Base-by-base conservation (phyloP, 2,797 vertebrate species). In the Gymnocypris eckloni region DNA sequence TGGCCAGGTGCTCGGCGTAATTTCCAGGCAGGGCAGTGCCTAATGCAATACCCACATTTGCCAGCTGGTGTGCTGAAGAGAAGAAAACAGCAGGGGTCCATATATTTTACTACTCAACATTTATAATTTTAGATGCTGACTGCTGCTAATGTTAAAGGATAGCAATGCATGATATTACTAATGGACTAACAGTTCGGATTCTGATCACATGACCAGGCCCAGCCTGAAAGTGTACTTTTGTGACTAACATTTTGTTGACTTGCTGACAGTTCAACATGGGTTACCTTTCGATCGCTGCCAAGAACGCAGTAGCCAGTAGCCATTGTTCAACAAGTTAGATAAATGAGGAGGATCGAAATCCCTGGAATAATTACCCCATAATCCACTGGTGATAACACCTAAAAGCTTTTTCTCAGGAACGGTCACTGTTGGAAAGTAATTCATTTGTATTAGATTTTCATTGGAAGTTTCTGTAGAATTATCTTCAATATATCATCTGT, bases 81-180 rank as follows among this genome's bases (percentile, higher is more conserved):
- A 79, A 45, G 41, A 48, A 22, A 54, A 50, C 67, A 39, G 82
- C 81, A 78, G 12, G 84, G 77, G 71, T 92, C 88, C 84, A 91
- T 90, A 82, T 89, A 86, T 90, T 92, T 87, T 92, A 91, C 88
- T 92, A 88, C 86, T 92, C 90, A 93, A 91, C 90, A 87, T 91
- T 92, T 91, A 93, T 95, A 95, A 96, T 89, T 92, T 92, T 95
- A 95, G 95, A 94, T 89, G 87, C 70, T 90, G 92, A 90, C 37
- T 64, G 9, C 41, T 86, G 75, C 86, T 90, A 84, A 92, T 83
- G 93, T 93, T 94, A 90, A 92, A 93, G 92, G 90, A 90, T 75
- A 89, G 91, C 90, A 88, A 91, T 93, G 94, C 88, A 73, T 93
- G 94, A 90, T 93, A 92, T 95, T 95, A 92, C 87, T 89, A 89